Conservation (phyloP, 2,797 vertebrate genomes). For the Myotis planiceps region DNA sequence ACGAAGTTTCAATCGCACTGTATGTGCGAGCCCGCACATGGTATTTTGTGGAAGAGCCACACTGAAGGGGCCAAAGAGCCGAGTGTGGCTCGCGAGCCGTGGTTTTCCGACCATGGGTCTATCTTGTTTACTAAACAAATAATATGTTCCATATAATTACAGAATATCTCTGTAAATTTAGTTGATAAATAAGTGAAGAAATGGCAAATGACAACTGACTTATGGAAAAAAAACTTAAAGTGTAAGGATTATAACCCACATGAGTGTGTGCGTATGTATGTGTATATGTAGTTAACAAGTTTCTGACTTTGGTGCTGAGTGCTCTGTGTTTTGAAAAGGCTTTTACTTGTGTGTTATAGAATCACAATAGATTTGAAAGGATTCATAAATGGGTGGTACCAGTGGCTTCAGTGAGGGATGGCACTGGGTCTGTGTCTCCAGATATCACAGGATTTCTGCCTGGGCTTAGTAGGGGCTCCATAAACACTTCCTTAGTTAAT, state of each 20-base stretch:
- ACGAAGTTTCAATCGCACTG: too few relatives aligned
- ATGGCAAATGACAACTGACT: not conserved
- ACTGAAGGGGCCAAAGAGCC: too few relatives aligned
- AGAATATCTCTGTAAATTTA: not conserved
- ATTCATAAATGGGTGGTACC: not conserved
- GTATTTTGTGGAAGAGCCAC: too few relatives aligned
- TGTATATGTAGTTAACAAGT: not conserved
- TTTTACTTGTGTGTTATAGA: not conserved
- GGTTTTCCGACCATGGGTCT: not conserved
- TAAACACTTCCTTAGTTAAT: not conserved
- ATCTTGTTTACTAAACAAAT: not conserved
- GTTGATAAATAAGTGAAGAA: not conserved
- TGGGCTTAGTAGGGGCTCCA: not conserved
- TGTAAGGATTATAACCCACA: not conserved
- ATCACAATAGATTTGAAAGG: not conserved
- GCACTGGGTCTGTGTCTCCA: not conserved
- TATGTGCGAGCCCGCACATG: too few relatives aligned
- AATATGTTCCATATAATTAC: not conserved
- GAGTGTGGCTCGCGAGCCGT: too few relatives aligned
- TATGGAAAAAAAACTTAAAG: not conserved
- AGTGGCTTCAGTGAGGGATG: not conserved
- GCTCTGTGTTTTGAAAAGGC: not conserved
- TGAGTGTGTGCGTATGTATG: rapidly evolving
- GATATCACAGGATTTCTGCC: not conserved
- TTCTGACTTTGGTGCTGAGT: not conserved